A percentile compares a stretch with the other conserved stretches of the same genome.
phyloP scores from a whole-genome alignment of 2,113 vertebrate species.

The Ramphastos sulfuratus region DNA sequence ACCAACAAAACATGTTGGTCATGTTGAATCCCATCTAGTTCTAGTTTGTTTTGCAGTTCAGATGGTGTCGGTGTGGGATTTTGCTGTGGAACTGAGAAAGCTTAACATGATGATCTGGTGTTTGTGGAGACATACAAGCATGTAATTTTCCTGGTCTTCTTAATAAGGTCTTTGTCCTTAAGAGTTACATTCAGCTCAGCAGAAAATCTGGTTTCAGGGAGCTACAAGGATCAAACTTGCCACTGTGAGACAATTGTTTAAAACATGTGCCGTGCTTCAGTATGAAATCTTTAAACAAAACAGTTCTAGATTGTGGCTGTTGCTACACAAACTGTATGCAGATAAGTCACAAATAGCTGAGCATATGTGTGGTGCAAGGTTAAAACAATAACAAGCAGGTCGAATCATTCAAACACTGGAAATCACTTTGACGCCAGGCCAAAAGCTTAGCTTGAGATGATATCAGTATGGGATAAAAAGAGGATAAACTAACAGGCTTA shows the following conservation, averaged over 20 bases:
- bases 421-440: conserved; percentile 57
- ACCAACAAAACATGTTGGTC: background rate
- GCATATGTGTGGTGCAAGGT: conserved; percentile 51
- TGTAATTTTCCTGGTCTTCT: background rate
- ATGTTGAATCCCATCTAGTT: background rate
- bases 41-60: background rate
- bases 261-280: background rate
- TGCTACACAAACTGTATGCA: conserved; percentile 17
- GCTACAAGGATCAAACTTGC: background rate
- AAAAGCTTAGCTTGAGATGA: conserved; percentile 59
- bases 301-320: background rate
- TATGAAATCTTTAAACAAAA: conserved; percentile 33
- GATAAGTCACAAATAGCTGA: conserved; percentile 49
- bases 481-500: conserved; percentile 68
- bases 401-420: conserved; percentile 47
- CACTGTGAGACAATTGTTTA: background rate
- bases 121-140: background rate
- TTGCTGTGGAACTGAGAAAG: background rate
- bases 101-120: background rate
- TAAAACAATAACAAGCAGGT: conserved; percentile 65
- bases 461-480: conserved; percentile 56
- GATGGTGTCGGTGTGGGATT: background rate
- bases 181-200: background rate
- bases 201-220: background rate
- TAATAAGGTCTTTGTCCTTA: background rate